Base-by-base conservation (phyloP, 2,888 invertebrate genomes). In the Lasioglossum marginatum region DNA sequence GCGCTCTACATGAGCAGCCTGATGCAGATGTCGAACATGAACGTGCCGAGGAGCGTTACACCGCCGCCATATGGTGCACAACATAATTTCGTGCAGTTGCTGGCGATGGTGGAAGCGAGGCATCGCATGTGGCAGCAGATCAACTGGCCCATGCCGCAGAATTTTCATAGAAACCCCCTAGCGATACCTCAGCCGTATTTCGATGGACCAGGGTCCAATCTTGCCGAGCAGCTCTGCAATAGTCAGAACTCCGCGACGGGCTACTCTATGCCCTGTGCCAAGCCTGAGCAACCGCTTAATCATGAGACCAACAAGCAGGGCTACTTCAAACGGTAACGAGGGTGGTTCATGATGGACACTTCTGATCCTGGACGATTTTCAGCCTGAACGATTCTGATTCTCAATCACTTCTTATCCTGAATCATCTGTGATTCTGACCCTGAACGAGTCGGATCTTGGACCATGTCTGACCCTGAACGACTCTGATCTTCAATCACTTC, bases 1-100 rank as follows among this genome's bases (percentile, higher is more conserved):
- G 95, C 95, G 6, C 92, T 95, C 75, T 95, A 95, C 88, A 95
- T 95, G 94, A 95, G 95, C 88, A 95, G 95, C 83, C 88, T 95
- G 75, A 94, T 95, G 94, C 94, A 95, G 82, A 94, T 95, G 94
- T 94, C 94, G 27, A 93, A 92, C 86, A 89, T 93, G 91, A 93
- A 90, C 81, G 83, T 92, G 27, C 91, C 93, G 37, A 82, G 90
- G 71, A 87, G 87, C 80, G 91, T 91, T 19, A 87, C 91, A 57
- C 91, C 91, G 82, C 89, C 91, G 91, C 80, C 90, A 81, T 92
- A 91, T 87, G 90, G 88, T 63, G 88, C 85, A 3, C 93, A 93
- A 68, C 92, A 91, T 52, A 94, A 93, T 87, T 95, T 95, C 83
- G 93, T 95, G 93, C 95, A 94, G 82, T 77, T 95, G 77, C 87